Percentiles rank a stretch among this genome's conserved stretches.
Evolutionary conservation across 2,888 invertebrate genomes (phyloP).

Genomic region (Zygogramma bicolorata): DNA sequence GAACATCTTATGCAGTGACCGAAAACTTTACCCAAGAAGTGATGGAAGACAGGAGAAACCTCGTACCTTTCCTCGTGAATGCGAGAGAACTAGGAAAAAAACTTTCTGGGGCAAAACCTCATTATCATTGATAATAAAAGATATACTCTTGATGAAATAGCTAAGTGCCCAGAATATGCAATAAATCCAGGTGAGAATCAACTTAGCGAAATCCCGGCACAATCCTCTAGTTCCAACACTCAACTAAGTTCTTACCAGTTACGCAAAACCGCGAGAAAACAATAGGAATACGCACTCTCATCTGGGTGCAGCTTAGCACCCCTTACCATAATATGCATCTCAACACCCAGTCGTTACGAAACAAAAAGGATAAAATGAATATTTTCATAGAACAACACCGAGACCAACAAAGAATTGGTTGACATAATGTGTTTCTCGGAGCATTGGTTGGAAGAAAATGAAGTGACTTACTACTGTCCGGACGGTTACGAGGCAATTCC

Average conservation of each 20-base stretch:
- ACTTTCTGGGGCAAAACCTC: slow-evolving; percentile 10
- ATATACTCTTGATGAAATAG: slow-evolving; percentile 1
- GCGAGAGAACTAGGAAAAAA: slow-evolving; percentile 15
- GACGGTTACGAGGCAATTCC: slow-evolving; percentile 2
- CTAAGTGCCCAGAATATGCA: background rate
- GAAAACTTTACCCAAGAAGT: slow-evolving; percentile 15
- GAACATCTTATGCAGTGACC: slow-evolving; percentile 11
- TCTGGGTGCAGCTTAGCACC: background rate
- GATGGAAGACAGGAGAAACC: slow-evolving; percentile 8
- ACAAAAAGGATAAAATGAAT: slow-evolving; percentile 12
- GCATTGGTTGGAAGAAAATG: background rate
- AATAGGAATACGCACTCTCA: slow-evolving; percentile 5
- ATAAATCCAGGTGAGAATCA: background rate
- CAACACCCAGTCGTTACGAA: slow-evolving; percentile 10
- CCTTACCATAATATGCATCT: slow-evolving; percentile 11
- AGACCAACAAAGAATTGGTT: slow-evolving; percentile 1
- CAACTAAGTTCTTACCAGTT: slow-evolving; percentile 12
- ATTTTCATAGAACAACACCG: background rate
- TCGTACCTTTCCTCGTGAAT: slow-evolving; percentile 9
- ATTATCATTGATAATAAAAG: background rate
- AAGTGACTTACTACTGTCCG: background rate
- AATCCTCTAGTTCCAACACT: background rate
- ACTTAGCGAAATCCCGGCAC: background rate
- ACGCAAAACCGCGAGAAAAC: slow-evolving; percentile 10
- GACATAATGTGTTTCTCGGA: background rate